Percentiles rank a stretch among this genome's conserved stretches.
phyloP scores from a whole-genome alignment of 2,113 vertebrate genomes.

The Petaurus breviceps region DNA sequence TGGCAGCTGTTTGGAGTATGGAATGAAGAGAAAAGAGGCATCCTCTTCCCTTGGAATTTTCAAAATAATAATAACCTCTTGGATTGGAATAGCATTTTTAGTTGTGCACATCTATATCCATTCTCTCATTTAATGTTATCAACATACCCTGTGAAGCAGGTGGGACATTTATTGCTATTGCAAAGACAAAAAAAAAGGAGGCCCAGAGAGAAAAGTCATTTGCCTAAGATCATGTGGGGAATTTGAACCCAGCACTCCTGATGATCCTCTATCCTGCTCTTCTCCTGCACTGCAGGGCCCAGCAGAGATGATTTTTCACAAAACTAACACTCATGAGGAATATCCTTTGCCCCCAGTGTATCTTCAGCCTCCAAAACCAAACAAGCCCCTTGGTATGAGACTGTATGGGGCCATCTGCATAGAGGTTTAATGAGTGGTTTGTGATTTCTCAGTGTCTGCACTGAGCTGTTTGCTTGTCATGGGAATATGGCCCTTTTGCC shows the following conservation, averaged over 20 bases:
- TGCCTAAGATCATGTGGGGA: neutral
- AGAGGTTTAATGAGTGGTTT: constrained; percentile 72
- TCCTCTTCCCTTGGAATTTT: neutral
- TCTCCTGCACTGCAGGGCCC: neutral
- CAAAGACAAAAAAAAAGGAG: neutral
- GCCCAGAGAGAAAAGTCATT: neutral
- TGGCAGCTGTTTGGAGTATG: neutral
- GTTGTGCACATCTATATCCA: rapidly evolving
- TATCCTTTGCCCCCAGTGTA: constrained; percentile 53
- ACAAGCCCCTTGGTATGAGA: constrained; percentile 63
- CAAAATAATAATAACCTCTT: neutral
- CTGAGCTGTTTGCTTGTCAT: constrained; percentile 68
- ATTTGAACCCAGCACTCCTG: neutral
- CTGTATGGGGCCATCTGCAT: constrained; percentile 53
- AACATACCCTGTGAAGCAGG: neutral
- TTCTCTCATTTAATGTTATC: neutral
- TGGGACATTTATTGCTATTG: neutral
- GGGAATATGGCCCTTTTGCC: constrained; percentile 28
- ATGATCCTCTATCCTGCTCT: neutral
- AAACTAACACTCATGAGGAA: constrained; percentile 27
- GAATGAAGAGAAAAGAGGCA: neutral
- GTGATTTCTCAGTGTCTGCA: constrained; percentile 59
- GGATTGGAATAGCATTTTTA: neutral
- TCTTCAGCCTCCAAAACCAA: constrained; percentile 66
- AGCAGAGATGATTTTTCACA: constrained; percentile 5